These are phyloP conservation scores for Montipora capricornis DNA, from an alignment of 64 coral and sea anemone genomes.

Conservation along the genomic window DNA sequence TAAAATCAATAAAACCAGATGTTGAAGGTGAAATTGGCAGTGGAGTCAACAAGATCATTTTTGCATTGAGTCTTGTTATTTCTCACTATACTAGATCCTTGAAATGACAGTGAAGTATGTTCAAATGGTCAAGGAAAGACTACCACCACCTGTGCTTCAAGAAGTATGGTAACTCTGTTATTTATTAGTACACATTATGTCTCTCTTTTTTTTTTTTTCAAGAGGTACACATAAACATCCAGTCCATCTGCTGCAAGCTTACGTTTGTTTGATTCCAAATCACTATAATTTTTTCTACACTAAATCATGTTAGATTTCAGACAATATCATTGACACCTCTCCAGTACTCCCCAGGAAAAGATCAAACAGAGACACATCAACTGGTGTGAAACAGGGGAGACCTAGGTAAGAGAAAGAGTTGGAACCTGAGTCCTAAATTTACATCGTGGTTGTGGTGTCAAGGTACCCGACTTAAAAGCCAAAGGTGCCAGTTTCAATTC, in stretches of 20 bases:
- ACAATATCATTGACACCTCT: conserved; percentile 43
- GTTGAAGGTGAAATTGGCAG: no score
- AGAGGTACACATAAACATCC: no score
- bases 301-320: conserved; percentile 30
- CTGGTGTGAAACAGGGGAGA: conserved; percentile 31
- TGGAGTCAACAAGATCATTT: no score
- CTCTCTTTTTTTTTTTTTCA: neutral
- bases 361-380: conserved; percentile 16
- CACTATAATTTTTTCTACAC: neutral
- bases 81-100: conserved; percentile 65
- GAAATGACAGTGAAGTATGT: conserved; percentile 96
- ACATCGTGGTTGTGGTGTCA: no score
- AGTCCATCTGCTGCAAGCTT: no score
- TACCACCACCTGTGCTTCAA: conserved; percentile 73
- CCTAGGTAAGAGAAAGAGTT: conserved; percentile 27
- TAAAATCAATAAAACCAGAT: no score
- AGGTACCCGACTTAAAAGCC: no score
- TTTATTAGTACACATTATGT: neutral
- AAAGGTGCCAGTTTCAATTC: no score
- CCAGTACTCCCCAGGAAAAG: conserved; percentile 46
- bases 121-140: conserved; percentile 75
- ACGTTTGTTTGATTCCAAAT: neutral
- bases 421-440: neutral
- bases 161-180: conserved; percentile 55
- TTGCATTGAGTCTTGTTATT: neutral